phyloP scores from a whole-genome alignment of 2,888 invertebrate genomes.

The Cosmia trapezina region DNA sequence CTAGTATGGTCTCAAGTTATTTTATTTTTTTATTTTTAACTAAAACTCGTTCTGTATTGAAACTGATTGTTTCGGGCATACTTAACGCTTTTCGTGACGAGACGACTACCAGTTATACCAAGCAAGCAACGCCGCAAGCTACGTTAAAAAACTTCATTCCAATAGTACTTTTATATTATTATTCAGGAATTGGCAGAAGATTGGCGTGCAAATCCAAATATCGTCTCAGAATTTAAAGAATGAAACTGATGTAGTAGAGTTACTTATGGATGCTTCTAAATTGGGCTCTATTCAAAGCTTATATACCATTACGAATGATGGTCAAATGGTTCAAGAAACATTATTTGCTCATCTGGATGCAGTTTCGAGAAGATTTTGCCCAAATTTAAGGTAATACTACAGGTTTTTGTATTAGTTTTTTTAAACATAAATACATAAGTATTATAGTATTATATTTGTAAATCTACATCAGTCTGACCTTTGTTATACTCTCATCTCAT shows the following conservation, averaged over 20 bases:
- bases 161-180: not conserved
- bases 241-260: slow-evolving; percentile 36
- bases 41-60: too few relatives aligned
- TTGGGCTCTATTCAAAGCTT: slow-evolving; percentile 69
- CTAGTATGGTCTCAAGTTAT: too few relatives aligned
- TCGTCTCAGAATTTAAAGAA: slow-evolving; percentile 43
- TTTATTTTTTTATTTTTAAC: too few relatives aligned
- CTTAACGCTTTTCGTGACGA: too few relatives aligned
- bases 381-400: slow-evolving; percentile 60
- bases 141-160: too few relatives aligned
- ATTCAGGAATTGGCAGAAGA: slow-evolving; percentile 65
- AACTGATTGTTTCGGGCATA: too few relatives aligned
- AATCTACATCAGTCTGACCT: too few relatives aligned
- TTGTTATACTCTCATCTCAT: not conserved
- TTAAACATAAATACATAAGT: too few relatives aligned
- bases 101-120: too few relatives aligned
- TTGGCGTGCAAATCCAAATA: slow-evolving; percentile 58
- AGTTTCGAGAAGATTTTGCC: slow-evolving; percentile 66
- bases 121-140: too few relatives aligned
- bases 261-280: slow-evolving; percentile 58
- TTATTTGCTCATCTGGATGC: slow-evolving; percentile 65
- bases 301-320: slow-evolving; percentile 55
- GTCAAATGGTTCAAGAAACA: slow-evolving; percentile 43
- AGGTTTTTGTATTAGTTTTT: not conserved
- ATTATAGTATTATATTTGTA: too few relatives aligned